phyloP scores from a whole-genome alignment of 1,140 invertebrate species.

The Periplaneta americana region DNA sequence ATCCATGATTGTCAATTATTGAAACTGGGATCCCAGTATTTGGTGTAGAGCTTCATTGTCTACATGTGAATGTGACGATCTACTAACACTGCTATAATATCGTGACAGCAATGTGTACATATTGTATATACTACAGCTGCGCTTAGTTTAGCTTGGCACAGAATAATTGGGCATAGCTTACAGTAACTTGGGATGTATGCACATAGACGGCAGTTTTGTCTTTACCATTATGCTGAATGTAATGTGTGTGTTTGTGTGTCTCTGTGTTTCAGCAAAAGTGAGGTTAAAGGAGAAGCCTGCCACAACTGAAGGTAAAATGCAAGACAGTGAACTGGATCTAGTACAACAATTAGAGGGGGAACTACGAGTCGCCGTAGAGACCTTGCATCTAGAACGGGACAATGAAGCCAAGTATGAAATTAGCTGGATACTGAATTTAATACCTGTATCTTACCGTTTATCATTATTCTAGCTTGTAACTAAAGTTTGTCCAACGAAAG shows the following conservation, averaged over 20 bases:
- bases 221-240: not conserved
- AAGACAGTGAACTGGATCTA: constrained; percentile 38
- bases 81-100: not conserved
- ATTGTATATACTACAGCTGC: not conserved
- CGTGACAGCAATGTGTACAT: not conserved
- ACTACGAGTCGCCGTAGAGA: constrained; percentile 51
- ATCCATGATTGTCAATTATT: too few species aligned
- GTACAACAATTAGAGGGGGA: constrained; percentile 40
- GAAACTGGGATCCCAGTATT: not conserved
- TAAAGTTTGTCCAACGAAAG: too few species aligned
- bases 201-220: not conserved
- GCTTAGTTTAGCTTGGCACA: not conserved
- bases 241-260: not conserved
- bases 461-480: too few species aligned
- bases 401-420: constrained; percentile 43
- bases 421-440: not conserved
- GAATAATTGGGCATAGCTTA: not conserved
- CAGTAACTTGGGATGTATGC: too few species aligned
- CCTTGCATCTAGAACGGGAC: constrained; percentile 57
- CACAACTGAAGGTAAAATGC: not conserved
- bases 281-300: constrained; percentile 25
- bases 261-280: constrained; percentile 33
- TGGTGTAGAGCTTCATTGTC: not conserved
- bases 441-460: too few species aligned
- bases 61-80: not conserved